Percentiles rank a stretch among this genome's conserved stretches.
Conservation (phyloP, 2,797 vertebrate species). For the Cetoscarus ocellatus region DNA sequence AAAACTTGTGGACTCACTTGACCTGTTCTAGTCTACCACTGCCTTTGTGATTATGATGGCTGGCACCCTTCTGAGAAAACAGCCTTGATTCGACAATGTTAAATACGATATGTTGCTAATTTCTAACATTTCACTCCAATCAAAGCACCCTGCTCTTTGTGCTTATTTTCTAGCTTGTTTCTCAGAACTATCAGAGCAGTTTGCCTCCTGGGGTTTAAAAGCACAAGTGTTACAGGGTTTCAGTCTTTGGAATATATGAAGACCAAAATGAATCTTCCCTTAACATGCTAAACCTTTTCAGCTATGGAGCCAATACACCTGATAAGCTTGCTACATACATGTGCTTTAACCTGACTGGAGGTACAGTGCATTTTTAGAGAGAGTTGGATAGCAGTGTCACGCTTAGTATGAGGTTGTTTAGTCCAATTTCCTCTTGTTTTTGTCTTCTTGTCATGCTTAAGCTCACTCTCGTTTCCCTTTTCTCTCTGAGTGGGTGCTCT, state of each 20-base stretch:
- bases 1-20: conserved; percentile 4
- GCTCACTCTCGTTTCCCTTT: conserved; percentile 25
- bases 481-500: conserved; percentile 38
- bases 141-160: conserved; percentile 19
- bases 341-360: background rate
- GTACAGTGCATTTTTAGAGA: conserved; percentile 13
- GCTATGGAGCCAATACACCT: background rate
- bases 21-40: background rate
- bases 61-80: conserved; percentile 32
- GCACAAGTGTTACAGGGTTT: conserved; percentile 6
- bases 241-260: background rate
- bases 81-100: conserved; percentile 34
- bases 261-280: no score
- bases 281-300: conserved; percentile 24
- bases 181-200: conserved; percentile 12
- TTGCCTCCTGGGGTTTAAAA: conserved; percentile 22
- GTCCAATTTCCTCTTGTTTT: conserved; percentile 27
- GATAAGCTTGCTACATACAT: conserved; percentile 16
- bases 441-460: conserved; percentile 21
- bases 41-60: conserved; percentile 40
- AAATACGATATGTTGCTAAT: conserved; percentile 15
- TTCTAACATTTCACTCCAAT: conserved; percentile 21
- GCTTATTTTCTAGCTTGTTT: conserved; percentile 29
- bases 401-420: conserved; percentile 21
- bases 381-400: conserved; percentile 25